Base-by-base conservation (phyloP, 2,888 invertebrate genomes). In the Atethmia centrago region DNA sequence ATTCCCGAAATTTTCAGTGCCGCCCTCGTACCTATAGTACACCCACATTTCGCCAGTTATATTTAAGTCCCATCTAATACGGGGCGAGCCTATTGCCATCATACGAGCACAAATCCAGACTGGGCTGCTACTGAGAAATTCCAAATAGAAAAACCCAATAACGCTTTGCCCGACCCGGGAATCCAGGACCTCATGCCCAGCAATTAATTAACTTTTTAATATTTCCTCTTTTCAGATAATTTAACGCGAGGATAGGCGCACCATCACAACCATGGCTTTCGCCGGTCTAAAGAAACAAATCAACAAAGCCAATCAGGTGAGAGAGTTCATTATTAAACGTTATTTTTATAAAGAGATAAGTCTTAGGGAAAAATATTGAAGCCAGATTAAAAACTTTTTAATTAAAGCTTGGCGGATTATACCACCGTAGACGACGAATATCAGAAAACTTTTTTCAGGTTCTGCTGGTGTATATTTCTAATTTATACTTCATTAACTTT, bases 231-330 rank as follows among this genome's bases (percentile, higher is more conserved):
- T 92, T 68, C 93, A 94, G 94, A 90, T 90, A 82, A 80, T 77
- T 82, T 84, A 81, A 80, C 74, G 61, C 83, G 77, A 81, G 87
- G 85, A 87, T 86, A 85, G 88, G 85, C 79, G 83, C 89, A 89
- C 90, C 87, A 83, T 82, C 83, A 84, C 91, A 93, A 97, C 93
- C 94, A 99, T 99, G 99, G 99, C 99, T 96, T 99, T 99, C 96
- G 99, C 99, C 90, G 99, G 99, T 90, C 97, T 99, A 88, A 99
- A 99, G 96, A 99, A 99, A 97, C 99, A 99, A 96, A 98, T 99
- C 95, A 99, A 99, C 97, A 99, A 99, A 97, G 99, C 99, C 89
- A 99, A 99, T 97, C 99, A 99, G 98, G 99, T 99, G 96, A 97
- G 97, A 75, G 66, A 75, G 67, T 80, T 80, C 73, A 70, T 84